Percentiles rank a stretch among this genome's conserved stretches.
phyloP scores from a whole-genome alignment of 2,113 vertebrate genomes.

The Ammodytes marinus region DNA sequence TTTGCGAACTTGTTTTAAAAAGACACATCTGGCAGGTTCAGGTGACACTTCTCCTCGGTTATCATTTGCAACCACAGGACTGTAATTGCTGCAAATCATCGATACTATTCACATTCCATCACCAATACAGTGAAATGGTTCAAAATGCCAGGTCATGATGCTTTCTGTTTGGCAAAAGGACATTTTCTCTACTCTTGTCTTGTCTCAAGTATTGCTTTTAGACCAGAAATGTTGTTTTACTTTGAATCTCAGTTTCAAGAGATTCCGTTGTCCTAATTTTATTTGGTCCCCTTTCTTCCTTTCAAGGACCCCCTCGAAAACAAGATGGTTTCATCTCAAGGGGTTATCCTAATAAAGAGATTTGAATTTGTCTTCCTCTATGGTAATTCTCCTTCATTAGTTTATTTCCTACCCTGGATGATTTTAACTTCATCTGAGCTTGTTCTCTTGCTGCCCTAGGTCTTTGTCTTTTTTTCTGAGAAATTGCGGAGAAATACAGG shows the following conservation, averaged over 20 bases:
- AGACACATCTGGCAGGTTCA: background rate
- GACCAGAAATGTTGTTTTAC: background rate
- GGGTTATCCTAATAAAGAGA: no score
- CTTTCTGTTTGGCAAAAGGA: background rate
- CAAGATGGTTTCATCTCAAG: no score
- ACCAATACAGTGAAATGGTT: constrained; percentile 1
- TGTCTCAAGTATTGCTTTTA: background rate
- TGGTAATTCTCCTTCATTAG: background rate
- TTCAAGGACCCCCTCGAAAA: no score
- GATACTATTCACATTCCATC: background rate
- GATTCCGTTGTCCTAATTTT: background rate
- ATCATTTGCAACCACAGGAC: background rate
- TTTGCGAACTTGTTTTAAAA: background rate
- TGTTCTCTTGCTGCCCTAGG: background rate
- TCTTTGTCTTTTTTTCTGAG: background rate
- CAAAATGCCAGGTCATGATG: constrained; percentile 36
- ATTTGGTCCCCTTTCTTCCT: background rate
- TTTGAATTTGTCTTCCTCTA: background rate
- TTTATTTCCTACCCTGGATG: background rate
- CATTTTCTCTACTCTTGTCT: background rate
- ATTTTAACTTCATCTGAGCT: background rate
- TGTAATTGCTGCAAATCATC: background rate
- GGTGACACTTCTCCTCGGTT: background rate
- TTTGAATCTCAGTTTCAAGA: background rate
- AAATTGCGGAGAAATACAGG: background rate